phyloP scores from a whole-genome alignment of 2,888 invertebrate species.

The Helicoverpa assulta region DNA sequence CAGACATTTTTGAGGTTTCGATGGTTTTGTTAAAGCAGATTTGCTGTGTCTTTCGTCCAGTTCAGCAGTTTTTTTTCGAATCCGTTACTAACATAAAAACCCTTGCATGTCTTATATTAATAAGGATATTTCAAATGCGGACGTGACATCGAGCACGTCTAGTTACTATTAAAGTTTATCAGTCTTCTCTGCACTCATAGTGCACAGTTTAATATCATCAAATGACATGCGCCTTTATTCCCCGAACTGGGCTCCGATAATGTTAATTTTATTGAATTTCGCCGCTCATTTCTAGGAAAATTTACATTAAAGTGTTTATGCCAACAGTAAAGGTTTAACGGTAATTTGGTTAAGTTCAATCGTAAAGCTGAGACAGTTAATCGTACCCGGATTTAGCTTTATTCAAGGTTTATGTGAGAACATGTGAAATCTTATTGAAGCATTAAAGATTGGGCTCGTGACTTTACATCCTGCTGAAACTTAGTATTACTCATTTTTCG shows the following conservation, averaged over 20 bases:
- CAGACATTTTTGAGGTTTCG: no score
- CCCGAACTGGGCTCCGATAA: conserved; percentile 45
- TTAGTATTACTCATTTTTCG: no score
- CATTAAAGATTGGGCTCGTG: no score
- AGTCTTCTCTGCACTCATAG: conserved; percentile 37
- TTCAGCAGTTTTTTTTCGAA: no score
- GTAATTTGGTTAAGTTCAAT: conserved; percentile 9
- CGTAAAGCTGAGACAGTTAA: conserved; percentile 5
- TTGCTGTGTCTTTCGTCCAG: no score
- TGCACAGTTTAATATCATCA: conserved; percentile 10
- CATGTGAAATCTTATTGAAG: neutral
- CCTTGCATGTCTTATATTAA: no score
- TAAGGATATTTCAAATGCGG: no score
- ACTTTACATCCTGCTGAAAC: no score
- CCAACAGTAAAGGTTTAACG: conserved; percentile 5
- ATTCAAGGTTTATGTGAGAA: conserved; percentile 24
- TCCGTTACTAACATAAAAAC: no score
- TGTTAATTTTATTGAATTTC: conserved; percentile 40
- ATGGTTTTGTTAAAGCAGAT: no score
- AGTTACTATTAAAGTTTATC: conserved; percentile 24
- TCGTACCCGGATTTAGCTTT: conserved; percentile 27
- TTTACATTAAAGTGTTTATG: conserved; percentile 11
- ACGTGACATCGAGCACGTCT: neutral
- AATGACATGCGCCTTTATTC: conserved; percentile 37
- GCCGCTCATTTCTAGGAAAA: conserved; percentile 42